A percentile compares a stretch with the other conserved stretches of the same genome.
Evolutionary conservation across 2,888 invertebrate species (phyloP).

Genomic region (Eupithecia exiguata): DNA sequence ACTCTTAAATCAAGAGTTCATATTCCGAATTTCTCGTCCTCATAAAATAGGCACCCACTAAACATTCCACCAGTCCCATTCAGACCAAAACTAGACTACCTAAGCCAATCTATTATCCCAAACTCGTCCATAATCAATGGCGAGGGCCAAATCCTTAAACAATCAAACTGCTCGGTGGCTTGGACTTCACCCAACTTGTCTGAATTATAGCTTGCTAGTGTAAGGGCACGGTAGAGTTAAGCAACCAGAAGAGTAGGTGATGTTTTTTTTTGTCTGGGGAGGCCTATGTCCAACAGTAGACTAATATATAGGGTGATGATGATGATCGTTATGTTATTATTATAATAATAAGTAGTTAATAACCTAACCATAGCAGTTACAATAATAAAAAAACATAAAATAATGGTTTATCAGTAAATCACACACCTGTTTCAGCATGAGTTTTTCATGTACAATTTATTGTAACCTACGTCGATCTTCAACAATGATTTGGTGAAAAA

Average conservation of each 20-base stretch:
- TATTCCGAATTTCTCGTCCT: background rate
- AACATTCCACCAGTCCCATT: background rate
- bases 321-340: no score
- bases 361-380: no score
- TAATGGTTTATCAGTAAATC: no score
- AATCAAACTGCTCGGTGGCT: slow-evolving; percentile 57
- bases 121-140: slow-evolving; percentile 32
- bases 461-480: no score
- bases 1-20: background rate
- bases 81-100: slow-evolving; percentile 11
- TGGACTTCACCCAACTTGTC: slow-evolving; percentile 59
- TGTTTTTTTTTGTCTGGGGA: no score
- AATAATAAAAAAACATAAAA: no score
- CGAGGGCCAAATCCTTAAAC: slow-evolving; percentile 47
- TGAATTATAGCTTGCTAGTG: slow-evolving; percentile 55
- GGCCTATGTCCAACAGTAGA: no score
- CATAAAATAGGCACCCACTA: background rate
- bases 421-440: no score
- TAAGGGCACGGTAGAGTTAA: slow-evolving; percentile 26
- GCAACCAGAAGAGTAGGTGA: background rate
- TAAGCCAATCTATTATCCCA: slow-evolving; percentile 19
- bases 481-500: no score
- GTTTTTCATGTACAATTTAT: no score
- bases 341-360: no score
- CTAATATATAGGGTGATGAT: no score